phyloP scores from a whole-genome alignment of 2,888 invertebrate genomes.

The Apantesis nais region DNA sequence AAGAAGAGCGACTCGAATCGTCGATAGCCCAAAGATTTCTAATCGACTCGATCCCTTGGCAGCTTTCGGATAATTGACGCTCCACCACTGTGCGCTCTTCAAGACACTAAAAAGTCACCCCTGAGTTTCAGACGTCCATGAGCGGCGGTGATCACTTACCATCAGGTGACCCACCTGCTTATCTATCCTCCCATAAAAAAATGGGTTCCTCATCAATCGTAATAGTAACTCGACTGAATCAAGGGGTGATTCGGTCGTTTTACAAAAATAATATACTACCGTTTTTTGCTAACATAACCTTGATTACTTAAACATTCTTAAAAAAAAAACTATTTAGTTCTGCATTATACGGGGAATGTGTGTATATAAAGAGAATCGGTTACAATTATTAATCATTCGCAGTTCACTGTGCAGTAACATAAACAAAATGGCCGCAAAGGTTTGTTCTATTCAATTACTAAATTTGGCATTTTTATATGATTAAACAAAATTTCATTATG shows the following conservation, averaged over 20 bases:
- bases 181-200: too few relatives aligned
- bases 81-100: too few relatives aligned
- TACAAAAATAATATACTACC: not conserved
- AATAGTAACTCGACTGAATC: too few relatives aligned
- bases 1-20: too few relatives aligned
- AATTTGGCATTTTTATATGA: not conserved
- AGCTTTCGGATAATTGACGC: too few relatives aligned
- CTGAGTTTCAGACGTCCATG: too few relatives aligned
- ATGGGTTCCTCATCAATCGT: too few relatives aligned
- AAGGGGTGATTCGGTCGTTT: not conserved
- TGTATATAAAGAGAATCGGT: slow-evolving; percentile 70
- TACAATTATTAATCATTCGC: slow-evolving; percentile 74
- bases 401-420: slow-evolving; percentile 77
- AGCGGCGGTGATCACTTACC: too few relatives aligned
- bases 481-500: slow-evolving; percentile 60
- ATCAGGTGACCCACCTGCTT: too few relatives aligned
- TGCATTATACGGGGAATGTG: slow-evolving; percentile 63
- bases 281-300: slow-evolving; percentile 59
- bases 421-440: slow-evolving; percentile 82
- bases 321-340: slow-evolving; percentile 70
- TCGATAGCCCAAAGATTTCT: too few relatives aligned
- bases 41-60: too few relatives aligned
- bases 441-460: slow-evolving; percentile 33
- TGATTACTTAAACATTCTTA: slow-evolving; percentile 74
- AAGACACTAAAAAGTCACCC: too few relatives aligned